A percentile compares a stretch with the other conserved stretches of the same genome.
These are phyloP conservation scores for Pygmarrhopalites habei DNA, from an alignment of 1,140 invertebrate species.

Conservation along the genomic window DNA sequence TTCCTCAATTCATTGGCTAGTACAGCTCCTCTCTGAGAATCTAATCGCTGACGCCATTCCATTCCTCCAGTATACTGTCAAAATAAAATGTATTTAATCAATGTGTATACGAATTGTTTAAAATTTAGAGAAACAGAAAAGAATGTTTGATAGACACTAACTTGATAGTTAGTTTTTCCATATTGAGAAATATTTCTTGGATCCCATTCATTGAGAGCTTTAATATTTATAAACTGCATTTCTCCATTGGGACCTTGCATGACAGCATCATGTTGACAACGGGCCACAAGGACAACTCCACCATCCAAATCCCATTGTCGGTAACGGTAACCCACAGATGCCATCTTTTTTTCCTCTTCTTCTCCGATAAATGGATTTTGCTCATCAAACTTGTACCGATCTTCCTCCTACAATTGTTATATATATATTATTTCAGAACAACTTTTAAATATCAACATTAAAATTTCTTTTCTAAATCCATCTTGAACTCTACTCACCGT, in stretches of 20 bases:
- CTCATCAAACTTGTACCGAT: conserved; percentile 83
- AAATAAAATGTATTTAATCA: no score
- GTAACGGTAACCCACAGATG: conserved; percentile 93
- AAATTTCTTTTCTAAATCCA: no score
- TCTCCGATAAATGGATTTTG: conserved; percentile 88
- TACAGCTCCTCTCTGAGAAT: conserved; percentile 94
- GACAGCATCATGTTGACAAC: conserved; percentile 96
- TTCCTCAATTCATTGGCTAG: conserved; percentile 96
- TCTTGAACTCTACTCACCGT: conserved; percentile 49
- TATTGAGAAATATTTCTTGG: conserved; percentile 57
- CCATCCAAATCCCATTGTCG: conserved; percentile 94
- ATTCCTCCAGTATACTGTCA: conserved; percentile 77
- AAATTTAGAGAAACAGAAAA: conserved; percentile 5
- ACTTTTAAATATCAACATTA: not conserved
- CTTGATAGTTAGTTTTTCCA: no score
- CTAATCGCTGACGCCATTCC: conserved; percentile 96
- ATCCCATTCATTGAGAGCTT: conserved; percentile 99
- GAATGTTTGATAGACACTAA: conserved; percentile 1
- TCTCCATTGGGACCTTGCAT: conserved; percentile 85
- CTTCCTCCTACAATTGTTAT: conserved; percentile 55
- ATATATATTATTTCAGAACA: conserved; percentile 8
- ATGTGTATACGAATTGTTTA: conserved; percentile 53
- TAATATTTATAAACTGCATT: conserved; percentile 88
- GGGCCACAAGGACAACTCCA: conserved; percentile 79
- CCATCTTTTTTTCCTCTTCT: conserved; percentile 79